Base-by-base conservation (phyloP, 2,797 vertebrate species). In the Balearica regulorum region DNA sequence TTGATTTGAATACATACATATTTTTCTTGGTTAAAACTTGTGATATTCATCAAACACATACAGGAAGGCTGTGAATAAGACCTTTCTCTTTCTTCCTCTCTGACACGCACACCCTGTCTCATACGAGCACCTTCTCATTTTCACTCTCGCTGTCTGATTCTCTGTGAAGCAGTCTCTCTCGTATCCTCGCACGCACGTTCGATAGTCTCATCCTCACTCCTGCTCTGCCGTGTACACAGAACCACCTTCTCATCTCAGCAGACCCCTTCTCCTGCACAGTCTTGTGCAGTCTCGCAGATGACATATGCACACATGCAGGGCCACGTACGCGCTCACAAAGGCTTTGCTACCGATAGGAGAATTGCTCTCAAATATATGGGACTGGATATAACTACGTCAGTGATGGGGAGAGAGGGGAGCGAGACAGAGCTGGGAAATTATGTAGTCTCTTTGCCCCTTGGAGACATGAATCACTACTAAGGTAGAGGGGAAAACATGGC, bases 1-100 rank as follows among this genome's bases (percentile, higher is more conserved):
- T 96, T 95, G 86, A 97, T 94, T 95, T 96, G 91, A 94, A 96
- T 96, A 94, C 92, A 95, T 96, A 97, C 92, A 93, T 96, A 95
- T 94, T 95, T 95, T 87, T 90, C 85, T 90, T 90, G 90, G 89
- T 96, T 95, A 92, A 95, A 90, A 96, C 90, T 94, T 96, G 87
- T 90, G 95, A 92, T 96, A 93, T 44, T 94, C 70, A 96, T 96
- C 95, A 96, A 97, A 97, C 82, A 93, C 79, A 26, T 66, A 49
- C 61, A 53, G 62, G 69, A 93, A 93, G 87, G 79, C 92, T 96
- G 89, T 82, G 94, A 96, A 88, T 83, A 90, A 93, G 89, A 83
- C 84, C 93, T 62, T 83, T 85, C 83, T 80, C 62, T 85, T 91
- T 92, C 78, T 95, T 94, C 28, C 72, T 62, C 18, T 77, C 77